A percentile compares a stretch with the other conserved stretches of the same genome.
These are phyloP conservation scores for Phymatocera aterrima DNA, from an alignment of 2,888 invertebrate genomes.

Conservation along the genomic window DNA sequence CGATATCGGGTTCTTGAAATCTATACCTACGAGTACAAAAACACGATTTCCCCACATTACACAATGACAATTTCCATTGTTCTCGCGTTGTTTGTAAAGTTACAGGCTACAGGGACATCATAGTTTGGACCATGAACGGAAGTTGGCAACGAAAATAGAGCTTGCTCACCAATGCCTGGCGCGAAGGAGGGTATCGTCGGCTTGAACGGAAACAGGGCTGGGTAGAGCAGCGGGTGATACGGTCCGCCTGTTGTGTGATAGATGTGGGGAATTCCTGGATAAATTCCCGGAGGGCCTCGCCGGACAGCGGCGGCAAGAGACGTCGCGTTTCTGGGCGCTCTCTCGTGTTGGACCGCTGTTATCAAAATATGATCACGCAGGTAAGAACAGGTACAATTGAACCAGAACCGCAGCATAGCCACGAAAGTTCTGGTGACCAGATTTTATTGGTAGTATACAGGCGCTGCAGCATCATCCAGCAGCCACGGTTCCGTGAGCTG, in stretches of 20 bases:
- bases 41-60: neutral
- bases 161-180: slow-evolving; percentile 63
- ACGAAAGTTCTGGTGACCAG: too few species aligned
- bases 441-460: too few species aligned
- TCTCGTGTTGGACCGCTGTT: slow-evolving; percentile 93
- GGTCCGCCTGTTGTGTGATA: slow-evolving; percentile 68
- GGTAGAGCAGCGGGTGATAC: slow-evolving; percentile 70
- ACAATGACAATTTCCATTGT: neutral
- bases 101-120: too few species aligned
- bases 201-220: slow-evolving; percentile 71
- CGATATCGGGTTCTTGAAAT: slow-evolving; percentile 29
- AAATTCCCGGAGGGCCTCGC: slow-evolving; percentile 70
- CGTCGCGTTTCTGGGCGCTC: slow-evolving; percentile 83
- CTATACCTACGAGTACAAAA: slow-evolving; percentile 16
- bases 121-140: too few species aligned
- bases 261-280: slow-evolving; percentile 71
- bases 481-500: too few species aligned
- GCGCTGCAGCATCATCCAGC: too few species aligned
- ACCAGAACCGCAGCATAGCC: neutral
- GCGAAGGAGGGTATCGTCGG: slow-evolving; percentile 66
- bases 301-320: slow-evolving; percentile 74
- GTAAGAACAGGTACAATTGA: neutral
- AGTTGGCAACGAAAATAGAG: neutral
- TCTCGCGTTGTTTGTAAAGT: too few species aligned
- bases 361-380: slow-evolving; percentile 50